Evolutionary conservation across 2,888 invertebrate genomes (phyloP).

Genomic region (Anoplius nigerrimus): DNA sequence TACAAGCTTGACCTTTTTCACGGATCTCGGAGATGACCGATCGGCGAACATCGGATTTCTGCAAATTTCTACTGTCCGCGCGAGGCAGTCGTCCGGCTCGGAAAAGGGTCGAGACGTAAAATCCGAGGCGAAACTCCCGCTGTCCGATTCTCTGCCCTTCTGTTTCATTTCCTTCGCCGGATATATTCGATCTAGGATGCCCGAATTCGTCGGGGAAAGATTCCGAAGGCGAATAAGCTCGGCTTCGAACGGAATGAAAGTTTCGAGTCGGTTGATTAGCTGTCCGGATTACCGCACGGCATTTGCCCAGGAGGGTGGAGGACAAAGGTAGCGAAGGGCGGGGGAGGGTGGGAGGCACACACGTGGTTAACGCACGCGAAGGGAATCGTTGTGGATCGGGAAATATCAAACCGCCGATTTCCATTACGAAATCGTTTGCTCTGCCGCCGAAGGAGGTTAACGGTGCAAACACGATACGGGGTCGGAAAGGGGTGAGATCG

Average conservation of each 20-base stretch:
- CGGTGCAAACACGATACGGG: conserved; percentile 39
- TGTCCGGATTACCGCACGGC: neutral
- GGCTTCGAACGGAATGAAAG: neutral
- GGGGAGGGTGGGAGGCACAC: neutral
- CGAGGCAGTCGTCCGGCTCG: no score
- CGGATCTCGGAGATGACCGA: no score
- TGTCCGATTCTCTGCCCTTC: neutral
- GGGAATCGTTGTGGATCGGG: conserved; percentile 27
- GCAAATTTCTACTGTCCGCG: no score
- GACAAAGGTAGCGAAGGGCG: neutral
- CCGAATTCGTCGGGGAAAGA: no score
- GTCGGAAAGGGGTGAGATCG: no score
- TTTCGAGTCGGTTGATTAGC: conserved; percentile 5
- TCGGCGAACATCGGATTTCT: no score
- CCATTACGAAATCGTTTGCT: conserved; percentile 56
- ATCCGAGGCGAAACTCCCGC: no score
- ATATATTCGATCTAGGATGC: conserved; percentile 6
- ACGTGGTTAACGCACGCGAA: neutral
- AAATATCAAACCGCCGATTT: conserved; percentile 51
- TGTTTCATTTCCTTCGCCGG: no score
- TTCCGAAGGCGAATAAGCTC: neutral
- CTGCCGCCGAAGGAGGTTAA: conserved; percentile 38
- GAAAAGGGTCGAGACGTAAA: no score
- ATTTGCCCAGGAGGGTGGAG: conserved; percentile 1
- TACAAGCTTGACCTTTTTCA: no score